Evolutionary conservation across 2,888 invertebrate genomes (phyloP).

Genomic region (Nasonovia ribisnigri): DNA sequence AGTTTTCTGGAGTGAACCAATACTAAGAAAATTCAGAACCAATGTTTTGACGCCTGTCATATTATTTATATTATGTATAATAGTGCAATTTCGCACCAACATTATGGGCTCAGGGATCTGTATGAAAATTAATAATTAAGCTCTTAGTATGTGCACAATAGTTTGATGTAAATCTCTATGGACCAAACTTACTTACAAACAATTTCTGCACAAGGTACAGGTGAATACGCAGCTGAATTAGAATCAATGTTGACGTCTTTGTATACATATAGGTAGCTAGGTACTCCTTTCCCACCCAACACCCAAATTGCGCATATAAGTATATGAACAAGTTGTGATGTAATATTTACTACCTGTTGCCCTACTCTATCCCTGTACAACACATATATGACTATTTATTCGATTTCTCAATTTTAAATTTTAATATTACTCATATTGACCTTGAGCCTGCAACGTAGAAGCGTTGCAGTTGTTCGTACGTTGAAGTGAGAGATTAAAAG

Average conservation of each 20-base stretch:
- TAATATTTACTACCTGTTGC: background rate
- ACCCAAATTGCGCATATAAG: background rate
- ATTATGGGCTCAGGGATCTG: background rate
- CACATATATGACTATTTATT: background rate
- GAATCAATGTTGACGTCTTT: background rate
- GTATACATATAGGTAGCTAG: background rate
- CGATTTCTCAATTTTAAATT: background rate
- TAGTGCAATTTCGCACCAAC: background rate
- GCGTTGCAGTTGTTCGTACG: background rate
- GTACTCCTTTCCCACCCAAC: background rate
- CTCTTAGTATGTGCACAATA: background rate
- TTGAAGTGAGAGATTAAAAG: background rate
- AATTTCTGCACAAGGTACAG: background rate
- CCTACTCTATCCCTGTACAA: background rate
- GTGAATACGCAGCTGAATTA: background rate
- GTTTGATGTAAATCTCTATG: background rate
- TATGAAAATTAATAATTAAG: background rate
- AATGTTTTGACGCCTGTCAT: background rate
- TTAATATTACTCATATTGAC: background rate
- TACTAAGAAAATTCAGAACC: background rate
- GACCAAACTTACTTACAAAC: background rate
- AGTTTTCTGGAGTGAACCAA: background rate
- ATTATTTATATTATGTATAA: background rate
- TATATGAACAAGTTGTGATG: background rate
- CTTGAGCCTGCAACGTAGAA: background rate